Evolutionary conservation across 2,797 vertebrate species (phyloP), one percentile per base, ranked within the genome.

Genomic region (Lophura swinhoii): DNA sequence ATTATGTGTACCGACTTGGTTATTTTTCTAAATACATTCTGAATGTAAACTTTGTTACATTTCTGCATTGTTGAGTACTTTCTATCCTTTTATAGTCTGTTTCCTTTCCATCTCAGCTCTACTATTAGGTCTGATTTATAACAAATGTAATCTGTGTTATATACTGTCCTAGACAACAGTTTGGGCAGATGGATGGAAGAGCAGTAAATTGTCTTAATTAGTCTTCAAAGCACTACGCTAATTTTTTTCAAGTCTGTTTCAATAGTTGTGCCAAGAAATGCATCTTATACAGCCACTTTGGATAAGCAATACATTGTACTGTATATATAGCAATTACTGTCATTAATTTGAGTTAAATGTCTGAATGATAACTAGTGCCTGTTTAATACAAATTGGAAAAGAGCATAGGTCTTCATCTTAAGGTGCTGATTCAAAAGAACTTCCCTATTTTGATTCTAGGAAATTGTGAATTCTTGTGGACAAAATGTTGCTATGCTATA

Each of bases 401-500:
- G 87, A 95, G 77, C 68, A 51, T 62, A 87, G 83, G 91, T 69
- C 85, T 91, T 95, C 92, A 87, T 94, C 85, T 64, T 85, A 92
- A 73, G 95, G 94, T 96, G 96, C 94, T 96, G 92, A 93, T 92
- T 94, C 77, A 88, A 71, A 91, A 28, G 48, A 91, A n/a, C 12
- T 68, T 86, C 82, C 75, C 55, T 92, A 23, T 59, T 79, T 84
- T 91, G 83, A 48, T 77, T 82, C 62, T 33, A 44, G 83, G 78
- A 71, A 87, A n/a, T 91, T 92, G 94, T 97, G 93, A 97, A 94
- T 58, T 87, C 31, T 15, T 23, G 48, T 84, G 79, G 76, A 94
- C 33, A 91, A 92, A 92, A 94, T 63, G 94, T 97, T 95, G 91
- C 97, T 95, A 5, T 97, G 94, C 96, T 97, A 87, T 96, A 76